Conservation (phyloP, 2,888 invertebrate species). For the Drosophila paranaensis region DNA sequence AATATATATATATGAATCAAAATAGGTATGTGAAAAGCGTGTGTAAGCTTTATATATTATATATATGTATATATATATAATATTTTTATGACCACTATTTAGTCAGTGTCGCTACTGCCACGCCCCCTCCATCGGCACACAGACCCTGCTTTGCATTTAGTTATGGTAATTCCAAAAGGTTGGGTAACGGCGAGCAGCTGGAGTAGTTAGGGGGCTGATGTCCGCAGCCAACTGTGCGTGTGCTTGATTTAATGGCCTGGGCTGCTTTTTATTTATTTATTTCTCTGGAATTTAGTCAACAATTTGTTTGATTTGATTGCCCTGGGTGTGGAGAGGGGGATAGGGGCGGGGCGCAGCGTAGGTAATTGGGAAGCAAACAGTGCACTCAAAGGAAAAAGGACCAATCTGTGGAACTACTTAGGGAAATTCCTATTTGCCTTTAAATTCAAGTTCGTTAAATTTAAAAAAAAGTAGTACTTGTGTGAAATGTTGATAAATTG, state of each 20-base stretch:
- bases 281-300: conserved; percentile 72
- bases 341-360: background rate
- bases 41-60: background rate
- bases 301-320: conserved; percentile 78
- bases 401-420: conserved; percentile 1
- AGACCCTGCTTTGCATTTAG: conserved; percentile 54
- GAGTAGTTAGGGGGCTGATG: background rate
- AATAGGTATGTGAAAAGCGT: too few relatives aligned
- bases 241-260: conserved; percentile 65
- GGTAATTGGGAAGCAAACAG: conserved; percentile 49
- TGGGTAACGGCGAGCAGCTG: background rate
- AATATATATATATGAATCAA: conserved; percentile 3
- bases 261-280: conserved; percentile 69
- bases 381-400: background rate
- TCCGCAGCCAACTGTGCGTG: conserved; percentile 58
- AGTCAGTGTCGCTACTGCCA: conserved; percentile 42
- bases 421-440: background rate
- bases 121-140: conserved; percentile 5
- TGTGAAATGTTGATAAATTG: background rate
- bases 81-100: conserved; percentile 37
- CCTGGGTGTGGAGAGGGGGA: conserved; percentile 13
- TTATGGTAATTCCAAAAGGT: conserved; percentile 62
- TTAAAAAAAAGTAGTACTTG: background rate
- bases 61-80: conserved; percentile 1
- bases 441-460: background rate